These are phyloP conservation scores for Zele albiditarsus DNA, from an alignment of 2,888 invertebrate species.

Conservation along the genomic window DNA sequence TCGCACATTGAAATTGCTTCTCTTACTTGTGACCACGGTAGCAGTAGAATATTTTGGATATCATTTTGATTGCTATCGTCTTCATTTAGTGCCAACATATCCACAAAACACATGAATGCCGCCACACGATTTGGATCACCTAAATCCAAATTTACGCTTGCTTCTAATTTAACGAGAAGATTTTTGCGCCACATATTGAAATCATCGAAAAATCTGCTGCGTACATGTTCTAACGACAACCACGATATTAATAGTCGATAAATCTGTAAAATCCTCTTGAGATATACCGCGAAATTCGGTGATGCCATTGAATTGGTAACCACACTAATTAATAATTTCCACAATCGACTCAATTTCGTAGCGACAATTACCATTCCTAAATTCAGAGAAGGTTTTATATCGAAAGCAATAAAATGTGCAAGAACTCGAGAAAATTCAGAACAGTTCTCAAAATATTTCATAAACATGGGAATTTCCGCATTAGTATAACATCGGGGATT, in stretches of 20 bases:
- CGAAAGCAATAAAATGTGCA: conserved; percentile 59
- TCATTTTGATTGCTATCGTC: conserved; percentile 54
- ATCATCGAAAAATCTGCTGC: conserved; percentile 42
- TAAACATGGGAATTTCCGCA: conserved; percentile 52
- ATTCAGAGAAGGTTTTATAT: conserved; percentile 51
- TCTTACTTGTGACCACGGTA: conserved; percentile 57
- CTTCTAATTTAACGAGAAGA: conserved; percentile 43
- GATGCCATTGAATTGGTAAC: conserved; percentile 48
- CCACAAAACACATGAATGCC: conserved; percentile 60
- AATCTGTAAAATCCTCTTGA: conserved; percentile 35
- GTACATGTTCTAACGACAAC: conserved; percentile 38
- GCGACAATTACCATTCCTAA: conserved; percentile 40
- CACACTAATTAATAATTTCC: conserved; percentile 56
- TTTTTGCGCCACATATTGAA: conserved; percentile 38
- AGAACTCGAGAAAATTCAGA: conserved; percentile 59
- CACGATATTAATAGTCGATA: conserved; percentile 43
- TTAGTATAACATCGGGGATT: conserved; percentile 56
- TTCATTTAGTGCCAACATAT: conserved; percentile 60
- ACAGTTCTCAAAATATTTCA: conserved; percentile 56
- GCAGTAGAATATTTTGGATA: conserved; percentile 59
- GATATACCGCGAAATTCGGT: conserved; percentile 49
- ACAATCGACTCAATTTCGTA: conserved; percentile 56
- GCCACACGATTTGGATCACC: conserved; percentile 40
- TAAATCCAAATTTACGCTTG: conserved; percentile 41
- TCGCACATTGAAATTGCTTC: conserved; percentile 50